Conservation (phyloP, 2,888 invertebrate species). For the Pseudococcus viburni region DNA sequence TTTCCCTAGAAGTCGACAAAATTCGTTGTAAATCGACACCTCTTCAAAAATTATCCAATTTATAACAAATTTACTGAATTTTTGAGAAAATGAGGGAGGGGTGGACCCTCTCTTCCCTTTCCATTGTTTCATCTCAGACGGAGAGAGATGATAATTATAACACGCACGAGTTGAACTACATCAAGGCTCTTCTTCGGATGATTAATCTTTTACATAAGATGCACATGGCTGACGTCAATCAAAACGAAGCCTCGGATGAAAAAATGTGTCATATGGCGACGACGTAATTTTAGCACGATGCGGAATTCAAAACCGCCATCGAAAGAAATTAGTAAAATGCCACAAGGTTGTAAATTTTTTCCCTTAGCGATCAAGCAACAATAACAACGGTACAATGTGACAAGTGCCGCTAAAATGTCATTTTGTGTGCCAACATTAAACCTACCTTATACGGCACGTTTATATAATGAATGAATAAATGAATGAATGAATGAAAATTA, state of each 20-base stretch:
- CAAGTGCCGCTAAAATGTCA: conserved; percentile 23
- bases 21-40: no score
- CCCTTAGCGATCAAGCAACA: neutral
- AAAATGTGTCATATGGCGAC: conserved; percentile 18
- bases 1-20: no score
- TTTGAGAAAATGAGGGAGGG: no score
- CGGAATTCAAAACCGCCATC: neutral
- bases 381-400: conserved; percentile 24
- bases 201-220: conserved; percentile 49
- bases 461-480: neutral
- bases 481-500: neutral
- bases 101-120: no score
- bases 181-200: conserved; percentile 11
- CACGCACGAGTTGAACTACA: conserved; percentile 34
- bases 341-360: neutral
- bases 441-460: neutral
- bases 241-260: neutral
- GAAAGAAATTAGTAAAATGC: conserved; percentile 28
- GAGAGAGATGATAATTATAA: conserved; percentile 8
- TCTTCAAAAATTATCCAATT: no score
- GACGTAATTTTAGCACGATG: neutral
- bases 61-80: no score
- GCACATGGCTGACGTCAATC: conserved; percentile 32
- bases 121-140: neutral
- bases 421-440: conserved; percentile 9